phyloP scores from a whole-genome alignment of 2,888 invertebrate species.

The Drosophila diplacantha region DNA sequence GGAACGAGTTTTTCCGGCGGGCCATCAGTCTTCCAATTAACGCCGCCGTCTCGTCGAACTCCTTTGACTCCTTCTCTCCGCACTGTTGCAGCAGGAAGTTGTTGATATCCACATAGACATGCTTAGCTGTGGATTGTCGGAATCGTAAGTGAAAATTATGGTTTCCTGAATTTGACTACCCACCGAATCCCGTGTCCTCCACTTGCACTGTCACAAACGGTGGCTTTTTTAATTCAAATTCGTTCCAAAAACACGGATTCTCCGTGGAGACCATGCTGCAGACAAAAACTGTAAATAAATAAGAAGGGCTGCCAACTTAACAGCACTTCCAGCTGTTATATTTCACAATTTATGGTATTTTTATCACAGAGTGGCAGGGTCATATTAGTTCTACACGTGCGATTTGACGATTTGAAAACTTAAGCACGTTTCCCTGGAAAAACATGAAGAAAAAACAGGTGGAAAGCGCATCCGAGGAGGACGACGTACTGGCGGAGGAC shows the following conservation, averaged over 20 bases:
- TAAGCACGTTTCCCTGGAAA: background rate
- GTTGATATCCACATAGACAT: constrained; percentile 55
- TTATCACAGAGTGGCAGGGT: background rate
- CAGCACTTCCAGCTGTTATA: background rate
- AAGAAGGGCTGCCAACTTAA: constrained; percentile 1
- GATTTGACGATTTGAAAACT: constrained; percentile 7
- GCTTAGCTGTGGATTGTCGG: constrained; percentile 49
- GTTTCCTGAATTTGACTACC: background rate
- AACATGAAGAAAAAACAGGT: constrained; percentile 53
- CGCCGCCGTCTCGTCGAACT: constrained; percentile 71
- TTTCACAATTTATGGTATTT: background rate
- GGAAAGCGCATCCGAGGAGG: constrained; percentile 28
- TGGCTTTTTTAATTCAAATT: constrained; percentile 73
- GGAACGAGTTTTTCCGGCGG: constrained; percentile 75
- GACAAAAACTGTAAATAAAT: constrained; percentile 17
- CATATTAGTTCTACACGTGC: constrained; percentile 20
- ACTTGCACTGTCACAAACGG: constrained; percentile 68
- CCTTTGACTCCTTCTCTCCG: constrained; percentile 36
- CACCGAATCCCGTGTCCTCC: constrained; percentile 62
- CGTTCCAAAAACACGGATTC: constrained; percentile 68
- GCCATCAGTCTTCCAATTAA: constrained; percentile 75
- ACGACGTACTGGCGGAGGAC: constrained; percentile 26
- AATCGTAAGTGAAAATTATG: background rate
- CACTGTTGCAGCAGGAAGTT: constrained; percentile 53
- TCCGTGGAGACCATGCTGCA: constrained; percentile 18